Percentiles rank a stretch among this genome's conserved stretches.
These are phyloP conservation scores for Sitophilus oryzae DNA, from an alignment of 1,140 invertebrate genomes.

Conservation along the genomic window DNA sequence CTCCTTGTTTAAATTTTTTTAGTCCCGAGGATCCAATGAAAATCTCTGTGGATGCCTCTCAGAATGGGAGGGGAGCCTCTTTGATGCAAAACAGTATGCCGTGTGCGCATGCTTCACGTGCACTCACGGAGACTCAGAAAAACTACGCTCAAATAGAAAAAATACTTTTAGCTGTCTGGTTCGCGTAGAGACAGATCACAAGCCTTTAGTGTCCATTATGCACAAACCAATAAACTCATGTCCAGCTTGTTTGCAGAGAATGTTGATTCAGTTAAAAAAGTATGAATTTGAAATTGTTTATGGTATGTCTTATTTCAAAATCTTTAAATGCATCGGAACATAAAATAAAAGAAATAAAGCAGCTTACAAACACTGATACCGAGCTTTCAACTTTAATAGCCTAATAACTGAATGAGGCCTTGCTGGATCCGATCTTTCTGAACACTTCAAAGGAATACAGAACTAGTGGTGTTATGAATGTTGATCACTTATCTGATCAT, in stretches of 20 bases:
- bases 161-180: slow-evolving; percentile 32
- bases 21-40: slow-evolving; percentile 28
- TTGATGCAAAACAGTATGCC: slow-evolving; percentile 39
- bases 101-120: slow-evolving; percentile 39
- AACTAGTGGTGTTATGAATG: no score
- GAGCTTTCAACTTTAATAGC: slow-evolving; percentile 11
- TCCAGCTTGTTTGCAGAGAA: slow-evolving; percentile 29
- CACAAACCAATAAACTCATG: slow-evolving; percentile 28
- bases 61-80: slow-evolving; percentile 38
- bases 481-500: no score
- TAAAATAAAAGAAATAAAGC: slow-evolving; percentile 7
- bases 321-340: slow-evolving; percentile 18
- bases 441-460: no score
- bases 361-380: slow-evolving; percentile 14
- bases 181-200: slow-evolving; percentile 35
- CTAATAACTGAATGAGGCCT: no score
- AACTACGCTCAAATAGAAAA: slow-evolving; percentile 31
- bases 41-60: slow-evolving; percentile 41
- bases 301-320: slow-evolving; percentile 23
- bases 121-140: slow-evolving; percentile 43
- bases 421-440: no score
- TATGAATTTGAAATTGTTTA: slow-evolving; percentile 31
- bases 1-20: slow-evolving; percentile 35
- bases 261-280: slow-evolving; percentile 28
- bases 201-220: slow-evolving; percentile 32